Evolutionary conservation across 2,113 vertebrate species (phyloP), one percentile per base, ranked within the genome.

Genomic region (Lycaon pictus): DNA sequence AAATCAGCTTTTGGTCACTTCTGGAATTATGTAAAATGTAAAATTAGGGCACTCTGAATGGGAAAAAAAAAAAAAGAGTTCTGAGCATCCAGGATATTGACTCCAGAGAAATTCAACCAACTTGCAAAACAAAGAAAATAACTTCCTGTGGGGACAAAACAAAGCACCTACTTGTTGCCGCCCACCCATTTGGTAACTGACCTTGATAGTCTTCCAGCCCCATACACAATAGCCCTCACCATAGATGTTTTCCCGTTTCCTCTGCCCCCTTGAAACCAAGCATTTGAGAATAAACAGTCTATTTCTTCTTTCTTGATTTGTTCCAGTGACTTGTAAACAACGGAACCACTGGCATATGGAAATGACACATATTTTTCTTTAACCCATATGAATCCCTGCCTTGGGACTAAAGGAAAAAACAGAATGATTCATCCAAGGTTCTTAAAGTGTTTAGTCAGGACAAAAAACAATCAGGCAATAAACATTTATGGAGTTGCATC

Each of bases 51-150:
- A n/a, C 27, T 27, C 1, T 0, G 13, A 32, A 32, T 27, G 72
- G 72, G 11, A 5, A 7, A 3, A 12, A 25, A 3, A 12, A 25
- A 23, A 25, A 22, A 76, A 27, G 8, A 53, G 51, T 43, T 60
- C 79, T 23, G 5, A 5, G 12, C 65, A 87, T 77, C 60, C n/a
- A 43, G 67, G 29, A 80, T 74, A 51, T 51, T 89, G 60, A 69
- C 23, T 16, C 60, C 35, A 86, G 35, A 74, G 80, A 93, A 93
- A 95, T 77, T 29, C 65, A 83, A 65, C 35, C 53, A 81, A 86
- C 27, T 95, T 82, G 79, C 72, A 72, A 96, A 94, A 86, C 60
- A 85, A 60, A 88, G 43, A 89, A 96, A 95, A 90, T 67, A 27
- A 60, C 65, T 97, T 97, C 89, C 80, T 96, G 10, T 19, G 27